Percentiles rank a stretch among this genome's conserved stretches.
phyloP scores from a whole-genome alignment of 2,113 vertebrate species.

The Alethe diademata region DNA sequence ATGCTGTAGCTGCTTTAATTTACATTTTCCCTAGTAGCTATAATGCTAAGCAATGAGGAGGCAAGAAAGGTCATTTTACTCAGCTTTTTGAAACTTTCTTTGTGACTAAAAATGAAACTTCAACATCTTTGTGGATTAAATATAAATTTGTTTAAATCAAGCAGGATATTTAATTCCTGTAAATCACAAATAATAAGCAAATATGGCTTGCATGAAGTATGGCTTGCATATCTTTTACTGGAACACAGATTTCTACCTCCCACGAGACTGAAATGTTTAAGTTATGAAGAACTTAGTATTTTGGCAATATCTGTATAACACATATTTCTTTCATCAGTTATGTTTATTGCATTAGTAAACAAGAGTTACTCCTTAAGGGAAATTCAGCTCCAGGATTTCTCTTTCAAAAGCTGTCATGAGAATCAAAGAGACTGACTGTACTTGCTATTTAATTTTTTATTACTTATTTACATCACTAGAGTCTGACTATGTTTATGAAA shows the following conservation, averaged over 20 bases:
- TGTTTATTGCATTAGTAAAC: not conserved
- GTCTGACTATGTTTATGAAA: not conserved
- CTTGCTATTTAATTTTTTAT: not conserved
- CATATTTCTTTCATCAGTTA: not conserved
- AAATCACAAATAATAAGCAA: not conserved
- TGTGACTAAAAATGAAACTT: not conserved
- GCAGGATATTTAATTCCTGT: not conserved
- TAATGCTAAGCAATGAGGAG: not conserved
- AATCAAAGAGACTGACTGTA: not conserved
- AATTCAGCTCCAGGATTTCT: not conserved
- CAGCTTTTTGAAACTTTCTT: not conserved
- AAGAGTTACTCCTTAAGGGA: not conserved
- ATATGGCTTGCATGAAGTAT: not conserved
- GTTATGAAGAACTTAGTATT: not conserved
- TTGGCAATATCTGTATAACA: not conserved
- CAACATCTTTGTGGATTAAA: not conserved
- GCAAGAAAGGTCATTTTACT: not conserved
- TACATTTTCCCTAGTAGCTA: not conserved
- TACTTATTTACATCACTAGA: not conserved
- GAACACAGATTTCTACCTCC: not conserved
- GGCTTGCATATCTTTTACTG: not conserved
- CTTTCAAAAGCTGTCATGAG: conserved; percentile 3
- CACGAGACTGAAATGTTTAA: not conserved
- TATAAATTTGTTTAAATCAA: not conserved
- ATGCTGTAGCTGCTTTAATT: not conserved